These are phyloP conservation scores for Drosophila aldrichi DNA, from an alignment of 2,888 invertebrate genomes.

Conservation along the genomic window DNA sequence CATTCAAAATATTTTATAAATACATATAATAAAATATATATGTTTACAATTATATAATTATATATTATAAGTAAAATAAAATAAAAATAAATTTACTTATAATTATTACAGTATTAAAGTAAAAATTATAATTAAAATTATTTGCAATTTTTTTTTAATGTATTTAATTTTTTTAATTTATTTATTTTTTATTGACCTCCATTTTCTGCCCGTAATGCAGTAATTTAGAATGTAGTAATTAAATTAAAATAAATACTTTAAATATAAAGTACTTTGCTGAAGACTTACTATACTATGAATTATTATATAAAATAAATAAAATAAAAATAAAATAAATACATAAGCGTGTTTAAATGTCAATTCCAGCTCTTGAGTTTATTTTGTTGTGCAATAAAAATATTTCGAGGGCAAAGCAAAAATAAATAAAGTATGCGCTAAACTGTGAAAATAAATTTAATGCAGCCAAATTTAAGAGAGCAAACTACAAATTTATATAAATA, in stretches of 20 bases:
- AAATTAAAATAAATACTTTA: neutral
- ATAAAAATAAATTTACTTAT: too few relatives aligned
- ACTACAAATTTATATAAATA: slow-evolving; percentile 12
- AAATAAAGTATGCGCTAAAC: slow-evolving; percentile 19
- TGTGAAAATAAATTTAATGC: slow-evolving; percentile 39
- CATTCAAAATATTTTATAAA: too few relatives aligned
- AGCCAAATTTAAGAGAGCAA: slow-evolving; percentile 37
- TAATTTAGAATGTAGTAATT: too few relatives aligned
- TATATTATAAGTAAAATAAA: too few relatives aligned
- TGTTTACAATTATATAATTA: too few relatives aligned
- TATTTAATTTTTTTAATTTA: too few relatives aligned
- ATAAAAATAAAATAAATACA: neutral
- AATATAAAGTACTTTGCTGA: neutral
- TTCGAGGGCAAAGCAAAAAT: slow-evolving; percentile 26
- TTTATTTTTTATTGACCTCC: too few relatives aligned
- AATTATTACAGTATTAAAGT: too few relatives aligned
- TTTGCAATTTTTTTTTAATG: too few relatives aligned
- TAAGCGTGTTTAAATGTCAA: slow-evolving; percentile 9
- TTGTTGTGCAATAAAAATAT: slow-evolving; percentile 22
- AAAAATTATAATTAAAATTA: too few relatives aligned
- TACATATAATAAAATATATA: too few relatives aligned
- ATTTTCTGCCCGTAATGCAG: too few relatives aligned
- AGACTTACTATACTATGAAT: neutral
- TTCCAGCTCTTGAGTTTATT: slow-evolving; percentile 11
- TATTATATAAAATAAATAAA: neutral